Base-by-base conservation (phyloP, 2,113 vertebrate genomes). In the Hippocampus guttulatus region DNA sequence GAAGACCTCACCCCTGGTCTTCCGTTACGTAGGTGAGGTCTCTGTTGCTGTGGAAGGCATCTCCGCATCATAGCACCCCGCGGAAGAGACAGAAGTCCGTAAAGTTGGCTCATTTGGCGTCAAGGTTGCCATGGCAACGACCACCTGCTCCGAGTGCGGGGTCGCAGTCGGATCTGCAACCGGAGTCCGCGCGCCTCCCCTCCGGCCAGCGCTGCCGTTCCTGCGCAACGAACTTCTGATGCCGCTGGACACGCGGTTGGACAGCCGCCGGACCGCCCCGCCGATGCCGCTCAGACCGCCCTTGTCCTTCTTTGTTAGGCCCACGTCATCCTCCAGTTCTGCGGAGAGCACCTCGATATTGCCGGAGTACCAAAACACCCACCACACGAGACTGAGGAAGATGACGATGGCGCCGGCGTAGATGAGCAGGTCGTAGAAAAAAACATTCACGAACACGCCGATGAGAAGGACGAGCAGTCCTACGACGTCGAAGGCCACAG, bases 291-390 rank as follows among this genome's bases (percentile, higher is more conserved):
- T 6, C 30, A 77, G 1, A 0, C n/a, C 23, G 21, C 80, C 16
- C 57, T 43, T 69, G 5, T 75, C 71, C 81, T 82, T 90, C 75
- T 84, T 87, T 15, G 69, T 51, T 40, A 88, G 33, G 1, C 89
- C 91, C 15, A 93, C 90, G 69, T 91, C 91, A 55, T 91, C 91
- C 49, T 85, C 73, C 78, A 94, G 68, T 81, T 95, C 93, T 1
- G 89, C 89, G 0, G 76, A 84, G 0, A 92, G 92, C 61, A 95
- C 92, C 67, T 96, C 95, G 76, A 97, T 90, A 90, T 98, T 98
- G 65, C 95, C 94, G 0, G 92, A 93, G 91, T 94, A 96, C 96
- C 96, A 98, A 88, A 95, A 96, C 58, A 97, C 89, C 96, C 96
- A 98, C 95, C 95, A 96, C 70, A 97, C 85, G 38, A 98, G 93